Evolutionary conservation across 2,888 invertebrate species (phyloP).

Genomic region (Trypoxylon attenuatum): DNA sequence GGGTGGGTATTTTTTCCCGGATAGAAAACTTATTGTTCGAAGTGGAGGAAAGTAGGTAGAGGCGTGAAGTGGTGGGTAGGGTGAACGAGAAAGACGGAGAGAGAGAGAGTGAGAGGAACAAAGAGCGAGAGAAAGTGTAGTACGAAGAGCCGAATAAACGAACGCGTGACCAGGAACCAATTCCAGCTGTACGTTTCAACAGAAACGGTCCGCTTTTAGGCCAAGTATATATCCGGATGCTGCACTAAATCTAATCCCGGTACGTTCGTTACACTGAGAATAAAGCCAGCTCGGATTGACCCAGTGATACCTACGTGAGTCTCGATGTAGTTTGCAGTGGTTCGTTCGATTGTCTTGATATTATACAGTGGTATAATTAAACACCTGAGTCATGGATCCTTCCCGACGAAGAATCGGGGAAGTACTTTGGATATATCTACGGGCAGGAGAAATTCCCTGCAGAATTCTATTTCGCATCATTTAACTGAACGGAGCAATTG

Average conservation of each 20-base stretch:
- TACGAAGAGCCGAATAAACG: slow-evolving; percentile 1
- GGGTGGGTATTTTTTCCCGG: neutral
- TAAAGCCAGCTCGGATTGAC: slow-evolving; percentile 15
- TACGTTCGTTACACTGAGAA: slow-evolving; percentile 8
- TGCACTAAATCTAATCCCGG: slow-evolving; percentile 13
- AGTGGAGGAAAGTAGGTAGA: neutral
- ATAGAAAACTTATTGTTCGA: slow-evolving; percentile 21
- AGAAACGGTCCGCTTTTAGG: slow-evolving; percentile 19
- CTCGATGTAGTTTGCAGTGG: too few relatives aligned
- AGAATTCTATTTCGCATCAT: too few relatives aligned
- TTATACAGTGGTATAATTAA: too few relatives aligned
- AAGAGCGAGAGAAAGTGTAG: neutral
- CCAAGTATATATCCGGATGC: slow-evolving; percentile 16
- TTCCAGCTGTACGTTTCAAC: slow-evolving; percentile 1
- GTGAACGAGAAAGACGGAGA: neutral
- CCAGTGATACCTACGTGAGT: slow-evolving; percentile 10
- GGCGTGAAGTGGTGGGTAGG: too few relatives aligned
- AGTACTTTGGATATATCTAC: too few relatives aligned
- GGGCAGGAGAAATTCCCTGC: too few relatives aligned
- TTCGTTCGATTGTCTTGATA: too few relatives aligned
- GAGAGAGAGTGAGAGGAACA: neutral
- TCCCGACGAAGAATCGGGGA: too few relatives aligned
- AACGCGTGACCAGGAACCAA: slow-evolving; percentile 25
- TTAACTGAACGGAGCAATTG: too few relatives aligned
- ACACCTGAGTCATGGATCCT: too few relatives aligned